These are phyloP conservation scores for Drosophila dunni DNA, from an alignment of 1,140 invertebrate genomes.

Conservation along the genomic window DNA sequence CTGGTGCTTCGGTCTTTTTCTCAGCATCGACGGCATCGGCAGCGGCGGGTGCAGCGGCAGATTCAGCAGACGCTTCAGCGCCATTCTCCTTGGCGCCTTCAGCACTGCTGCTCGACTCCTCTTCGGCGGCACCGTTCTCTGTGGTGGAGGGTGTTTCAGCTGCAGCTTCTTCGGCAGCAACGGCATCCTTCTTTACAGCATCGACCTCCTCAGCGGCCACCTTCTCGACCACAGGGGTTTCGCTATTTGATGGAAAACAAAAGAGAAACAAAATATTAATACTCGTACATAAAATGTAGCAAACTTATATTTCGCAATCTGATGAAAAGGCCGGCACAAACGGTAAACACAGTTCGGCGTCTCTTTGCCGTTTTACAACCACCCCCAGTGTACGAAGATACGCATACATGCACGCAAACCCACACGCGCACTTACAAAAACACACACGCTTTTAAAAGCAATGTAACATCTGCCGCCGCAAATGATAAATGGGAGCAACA, in stretches of 20 bases:
- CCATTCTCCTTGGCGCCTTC: slow-evolving; percentile 55
- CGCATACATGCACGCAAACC: background rate
- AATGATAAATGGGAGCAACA: slow-evolving; percentile 78
- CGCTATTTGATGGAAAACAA: slow-evolving; percentile 46
- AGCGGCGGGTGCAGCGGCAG: slow-evolving; percentile 42
- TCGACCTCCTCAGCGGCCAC: slow-evolving; percentile 80
- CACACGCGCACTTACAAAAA: background rate
- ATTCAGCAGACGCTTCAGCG: slow-evolving; percentile 41
- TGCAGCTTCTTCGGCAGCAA: slow-evolving; percentile 62
- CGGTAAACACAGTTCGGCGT: slow-evolving; percentile 18
- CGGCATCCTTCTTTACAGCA: slow-evolving; percentile 76
- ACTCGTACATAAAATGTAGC: no score
- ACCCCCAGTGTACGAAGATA: slow-evolving; percentile 34
- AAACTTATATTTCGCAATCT: no score
- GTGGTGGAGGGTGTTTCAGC: slow-evolving; percentile 64
- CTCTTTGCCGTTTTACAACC: slow-evolving; percentile 49
- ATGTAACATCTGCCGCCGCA: slow-evolving; percentile 62
- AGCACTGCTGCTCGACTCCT: slow-evolving; percentile 59
- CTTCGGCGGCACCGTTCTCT: slow-evolving; percentile 74
- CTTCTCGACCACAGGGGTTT: slow-evolving; percentile 83
- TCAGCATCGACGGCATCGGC: slow-evolving; percentile 52
- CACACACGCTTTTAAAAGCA: slow-evolving; percentile 15
- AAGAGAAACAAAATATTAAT: background rate
- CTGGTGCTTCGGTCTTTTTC: slow-evolving; percentile 52
- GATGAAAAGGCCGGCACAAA: slow-evolving; percentile 28